Evolutionary conservation across 2,888 invertebrate species (phyloP), one percentile per base, ranked within the genome.

Genomic region (Melitaea athalia): DNA sequence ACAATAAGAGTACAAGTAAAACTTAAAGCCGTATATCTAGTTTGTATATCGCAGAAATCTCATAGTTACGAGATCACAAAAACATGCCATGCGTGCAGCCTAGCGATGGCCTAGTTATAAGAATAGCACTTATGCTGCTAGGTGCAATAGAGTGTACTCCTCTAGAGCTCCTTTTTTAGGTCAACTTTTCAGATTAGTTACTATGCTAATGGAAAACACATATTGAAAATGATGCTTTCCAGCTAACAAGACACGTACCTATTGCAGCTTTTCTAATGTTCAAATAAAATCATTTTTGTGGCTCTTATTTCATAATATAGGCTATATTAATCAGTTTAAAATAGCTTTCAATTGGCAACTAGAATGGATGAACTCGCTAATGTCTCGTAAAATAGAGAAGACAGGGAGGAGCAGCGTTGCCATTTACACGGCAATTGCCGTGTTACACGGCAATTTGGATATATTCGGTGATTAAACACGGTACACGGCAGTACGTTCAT

Each of bases 71-170:
- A 59, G 64, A 70, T 60, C 55, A 67, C 66, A 67, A 67, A 65
- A 70, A 67, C 64, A 61, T 62, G 49, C 64, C 62, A 64, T 70
- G 70, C 70, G 70, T 70, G 70, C 64, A 70, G 59, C 67, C 67
- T 68, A 64, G 62, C 71, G 67, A 65, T 67, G 75, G 63, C 72
- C 74, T 74, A 74, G 72, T 71, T 75, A 72, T 70, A 61, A 65
- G 70, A 72, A 72, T 69, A 69, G 66, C 69, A 59, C 68, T 63
- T 68, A 59, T 57, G 63, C 64, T 49, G 14, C 47, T 71, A 52
- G 55, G 65, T 68, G 71, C 68, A 68, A 64, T 43, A 59, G 55
- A 14, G 47, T 60, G 59, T 63, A 57, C 65, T 67, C 70, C 67
- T 67, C 50, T 59, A 24, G 59, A 10, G 11, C 59, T 59, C 60